Evolutionary conservation across 2,113 vertebrate genomes (phyloP).

Genomic region (Aramus guarauna): DNA sequence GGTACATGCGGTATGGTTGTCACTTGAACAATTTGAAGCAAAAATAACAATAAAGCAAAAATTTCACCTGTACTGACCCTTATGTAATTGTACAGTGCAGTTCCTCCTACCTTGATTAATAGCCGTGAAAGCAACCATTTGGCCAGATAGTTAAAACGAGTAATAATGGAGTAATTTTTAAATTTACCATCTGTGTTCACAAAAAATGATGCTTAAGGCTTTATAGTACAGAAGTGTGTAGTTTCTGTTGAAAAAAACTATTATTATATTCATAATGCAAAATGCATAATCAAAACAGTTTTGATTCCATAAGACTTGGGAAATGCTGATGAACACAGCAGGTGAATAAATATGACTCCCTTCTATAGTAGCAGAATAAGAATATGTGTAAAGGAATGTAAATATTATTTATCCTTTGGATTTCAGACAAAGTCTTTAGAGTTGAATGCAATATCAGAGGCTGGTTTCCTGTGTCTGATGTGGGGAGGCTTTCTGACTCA

Average conservation of each 20-base stretch:
- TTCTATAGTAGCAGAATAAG: neutral
- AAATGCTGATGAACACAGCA: neutral
- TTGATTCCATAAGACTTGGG: neutral
- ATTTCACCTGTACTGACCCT: neutral
- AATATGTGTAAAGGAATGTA: neutral
- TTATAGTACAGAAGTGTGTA: neutral
- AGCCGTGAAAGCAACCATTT: neutral
- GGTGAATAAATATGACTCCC: neutral
- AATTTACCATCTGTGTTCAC: neutral
- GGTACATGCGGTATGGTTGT: neutral
- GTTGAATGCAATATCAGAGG: neutral
- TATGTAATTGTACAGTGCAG: neutral
- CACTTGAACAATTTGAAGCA: neutral
- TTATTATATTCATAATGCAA: neutral
- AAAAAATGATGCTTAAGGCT: neutral
- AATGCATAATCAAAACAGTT: neutral
- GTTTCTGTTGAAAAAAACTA: neutral
- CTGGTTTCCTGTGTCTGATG: neutral
- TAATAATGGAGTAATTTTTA: neutral
- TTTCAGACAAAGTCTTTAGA: neutral
- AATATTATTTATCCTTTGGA: neutral
- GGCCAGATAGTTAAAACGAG: neutral
- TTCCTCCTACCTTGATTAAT: constrained; percentile 27
- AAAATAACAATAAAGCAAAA: neutral
- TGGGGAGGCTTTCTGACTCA: neutral